Conservation (phyloP, 2,888 invertebrate genomes). For the Synergus japonicus region DNA sequence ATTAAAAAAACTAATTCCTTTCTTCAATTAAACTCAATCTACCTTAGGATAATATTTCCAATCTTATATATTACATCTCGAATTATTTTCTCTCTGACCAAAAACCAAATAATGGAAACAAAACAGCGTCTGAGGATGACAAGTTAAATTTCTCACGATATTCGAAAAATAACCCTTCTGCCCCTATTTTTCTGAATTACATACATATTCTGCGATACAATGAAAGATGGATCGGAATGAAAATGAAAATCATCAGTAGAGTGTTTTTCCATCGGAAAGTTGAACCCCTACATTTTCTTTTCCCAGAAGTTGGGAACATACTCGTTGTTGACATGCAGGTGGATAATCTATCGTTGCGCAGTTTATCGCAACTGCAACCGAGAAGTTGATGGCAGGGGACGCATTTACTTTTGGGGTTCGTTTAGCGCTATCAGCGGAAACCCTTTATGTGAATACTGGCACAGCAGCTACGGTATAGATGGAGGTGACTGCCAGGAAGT, state of each 20-base stretch:
- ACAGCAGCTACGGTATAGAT: constrained; percentile 35
- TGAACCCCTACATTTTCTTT: not conserved
- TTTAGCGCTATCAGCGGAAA: constrained; percentile 61
- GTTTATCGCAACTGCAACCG: constrained; percentile 40
- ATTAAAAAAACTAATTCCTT: too few relatives aligned
- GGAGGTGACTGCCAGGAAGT: constrained; percentile 57
- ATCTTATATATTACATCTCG: too few relatives aligned
- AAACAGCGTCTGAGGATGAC: too few relatives aligned
- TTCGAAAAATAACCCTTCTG: not conserved
- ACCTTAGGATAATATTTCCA: too few relatives aligned
- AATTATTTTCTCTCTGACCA: too few relatives aligned
- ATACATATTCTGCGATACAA: not conserved
- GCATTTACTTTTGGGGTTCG: constrained; percentile 57
- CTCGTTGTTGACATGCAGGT: constrained; percentile 29
- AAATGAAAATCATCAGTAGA: not conserved
- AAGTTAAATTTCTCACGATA: too few relatives aligned
- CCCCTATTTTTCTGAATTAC: not conserved
- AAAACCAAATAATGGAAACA: too few relatives aligned
- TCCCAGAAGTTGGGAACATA: constrained; percentile 46
- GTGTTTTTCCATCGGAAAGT: not conserved
- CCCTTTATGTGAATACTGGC: constrained; percentile 62
- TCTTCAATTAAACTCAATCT: too few relatives aligned
- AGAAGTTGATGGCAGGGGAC: constrained; percentile 40
- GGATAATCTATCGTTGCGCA: constrained; percentile 33
- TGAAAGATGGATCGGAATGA: not conserved